phyloP scores from a whole-genome alignment of 2,797 vertebrate genomes.

The Sebastes vulpes region DNA sequence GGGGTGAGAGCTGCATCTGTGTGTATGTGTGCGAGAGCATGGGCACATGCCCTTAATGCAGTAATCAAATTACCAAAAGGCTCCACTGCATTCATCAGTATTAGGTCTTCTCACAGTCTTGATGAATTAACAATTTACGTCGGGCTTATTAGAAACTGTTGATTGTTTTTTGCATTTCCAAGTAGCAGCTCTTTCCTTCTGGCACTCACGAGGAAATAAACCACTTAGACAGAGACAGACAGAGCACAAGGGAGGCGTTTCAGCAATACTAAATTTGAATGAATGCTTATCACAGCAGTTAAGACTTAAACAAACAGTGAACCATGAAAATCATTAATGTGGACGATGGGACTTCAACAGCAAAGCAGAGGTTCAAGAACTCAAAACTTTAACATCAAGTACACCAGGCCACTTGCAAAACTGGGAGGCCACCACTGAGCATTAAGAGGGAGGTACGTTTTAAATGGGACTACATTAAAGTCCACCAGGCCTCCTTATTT shows the following conservation, averaged over 20 bases:
- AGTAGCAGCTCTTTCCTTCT: conserved; percentile 9
- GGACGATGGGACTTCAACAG: background rate
- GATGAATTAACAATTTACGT: conserved; percentile 44
- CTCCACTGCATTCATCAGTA: conserved; percentile 43
- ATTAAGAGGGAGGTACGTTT: background rate
- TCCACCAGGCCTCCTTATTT: conserved; percentile 1
- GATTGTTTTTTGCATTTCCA: conserved; percentile 28
- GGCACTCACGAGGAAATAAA: conserved; percentile 35
- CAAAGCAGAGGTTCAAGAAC: background rate
- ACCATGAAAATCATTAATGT: background rate
- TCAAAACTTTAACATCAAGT: background rate
- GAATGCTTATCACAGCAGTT: conserved; percentile 24
- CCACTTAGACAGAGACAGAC: conserved; percentile 14
- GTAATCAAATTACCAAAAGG: conserved; percentile 49
- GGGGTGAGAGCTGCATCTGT: background rate
- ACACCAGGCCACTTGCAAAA: background rate
- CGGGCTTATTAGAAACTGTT: conserved; percentile 8
- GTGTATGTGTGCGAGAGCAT: background rate
- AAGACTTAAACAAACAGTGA: background rate
- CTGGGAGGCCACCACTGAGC: background rate
- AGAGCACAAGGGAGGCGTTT: background rate
- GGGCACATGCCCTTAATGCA: conserved; percentile 2
- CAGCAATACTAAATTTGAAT: conserved; percentile 16
- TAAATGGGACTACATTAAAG: conserved; percentile 12
- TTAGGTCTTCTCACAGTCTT: conserved; percentile 27